These are phyloP conservation scores for Thecophora atra DNA, from an alignment of 2,888 invertebrate species.

Conservation along the genomic window DNA sequence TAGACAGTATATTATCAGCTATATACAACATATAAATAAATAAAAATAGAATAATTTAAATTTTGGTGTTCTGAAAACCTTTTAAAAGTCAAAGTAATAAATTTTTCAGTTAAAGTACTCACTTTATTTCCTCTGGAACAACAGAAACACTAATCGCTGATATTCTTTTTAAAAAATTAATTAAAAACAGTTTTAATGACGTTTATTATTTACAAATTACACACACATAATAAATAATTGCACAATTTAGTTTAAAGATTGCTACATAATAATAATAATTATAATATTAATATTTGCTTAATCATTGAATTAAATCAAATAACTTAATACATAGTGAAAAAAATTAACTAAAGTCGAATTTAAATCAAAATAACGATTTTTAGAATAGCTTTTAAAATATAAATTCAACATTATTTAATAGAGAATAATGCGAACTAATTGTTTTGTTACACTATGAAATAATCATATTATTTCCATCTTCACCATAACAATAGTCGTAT, in stretches of 20 bases:
- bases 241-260: slow-evolving; percentile 51
- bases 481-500: neutral
- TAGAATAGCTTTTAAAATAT: too few species aligned
- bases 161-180: slow-evolving; percentile 38
- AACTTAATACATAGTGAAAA: neutral
- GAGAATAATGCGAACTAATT: neutral
- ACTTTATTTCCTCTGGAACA: too few species aligned
- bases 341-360: neutral
- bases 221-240: slow-evolving; percentile 62
- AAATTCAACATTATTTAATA: too few species aligned
- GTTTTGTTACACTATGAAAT: neutral
- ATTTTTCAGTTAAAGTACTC: too few species aligned
- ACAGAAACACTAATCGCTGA: too few species aligned
- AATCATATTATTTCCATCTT: neutral
- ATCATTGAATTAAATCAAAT: neutral
- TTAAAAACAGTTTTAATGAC: slow-evolving; percentile 44
- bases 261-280: slow-evolving; percentile 28
- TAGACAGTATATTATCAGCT: too few species aligned
- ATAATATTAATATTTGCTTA: slow-evolving; percentile 19
- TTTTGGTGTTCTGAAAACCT: too few species aligned
- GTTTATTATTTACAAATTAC: slow-evolving; percentile 41
- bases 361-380: too few species aligned
- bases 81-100: too few species aligned
- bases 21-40: too few species aligned
- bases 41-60: too few species aligned